Evolutionary conservation across 1,140 invertebrate species (phyloP), one percentile per base, ranked within the genome.

Genomic region (Babylonia areolata): DNA sequence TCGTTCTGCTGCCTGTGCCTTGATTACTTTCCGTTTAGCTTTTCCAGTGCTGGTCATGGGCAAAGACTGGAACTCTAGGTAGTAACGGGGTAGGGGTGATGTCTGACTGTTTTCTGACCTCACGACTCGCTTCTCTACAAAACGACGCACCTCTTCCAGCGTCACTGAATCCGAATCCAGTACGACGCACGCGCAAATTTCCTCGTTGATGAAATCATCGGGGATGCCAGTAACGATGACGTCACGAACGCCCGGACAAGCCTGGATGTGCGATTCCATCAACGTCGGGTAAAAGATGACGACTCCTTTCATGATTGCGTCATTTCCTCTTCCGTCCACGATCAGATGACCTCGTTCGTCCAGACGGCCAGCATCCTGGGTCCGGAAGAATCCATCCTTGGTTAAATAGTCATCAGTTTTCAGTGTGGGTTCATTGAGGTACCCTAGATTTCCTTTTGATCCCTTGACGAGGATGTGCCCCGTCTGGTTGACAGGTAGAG

Each of bases 181-280:
- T 37, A 77, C 73, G 12, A 77, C 73, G 35, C 73, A 77, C 35
- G 73, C 73, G 73, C 73, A 77, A 17, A 77, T 11, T 31, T 77
- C 73, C 15, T 77, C 33, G 15, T 77, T 15, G 15, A 77, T 12
- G n/a, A 77, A 31, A 15, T 15, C 73, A 31, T 77, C 73, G n/a
- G 73, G 73, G 33, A 77, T 31, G n/a, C n/a, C n/a, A 31, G 33
- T 31, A 15, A 77, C 73, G 33, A 77, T 77, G 73, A 77, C 73
- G 73, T 77, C 73, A 77, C 11, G 15, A 11, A 77, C 73, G 35
- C 11, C 73, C 17, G 73, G 73, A 31, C 73, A 77, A 17, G 73
- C 35, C 11, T 31, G 73, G 35, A 77, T 77, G 12, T 15, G 11
- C n/a, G 12, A 11, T 31, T 77, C 73, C 12, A 77, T 77, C 73